phyloP scores from a whole-genome alignment of 2,797 vertebrate species.

The Atherinosoma microstoma region DNA sequence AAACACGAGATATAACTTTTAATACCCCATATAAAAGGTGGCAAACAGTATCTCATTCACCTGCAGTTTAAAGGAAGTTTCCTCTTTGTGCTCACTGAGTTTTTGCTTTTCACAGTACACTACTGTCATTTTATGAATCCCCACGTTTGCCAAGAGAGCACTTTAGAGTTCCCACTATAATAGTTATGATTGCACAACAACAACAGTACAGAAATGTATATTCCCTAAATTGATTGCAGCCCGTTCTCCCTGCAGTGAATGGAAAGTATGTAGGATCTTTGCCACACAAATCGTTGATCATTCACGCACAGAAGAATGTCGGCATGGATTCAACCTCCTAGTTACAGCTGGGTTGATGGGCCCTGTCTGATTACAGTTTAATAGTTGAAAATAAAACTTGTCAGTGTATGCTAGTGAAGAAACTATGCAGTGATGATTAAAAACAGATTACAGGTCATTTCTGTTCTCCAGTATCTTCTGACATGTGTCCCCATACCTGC shows the following conservation, averaged over 20 bases:
- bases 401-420: not conserved
- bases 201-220: not conserved
- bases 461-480: not conserved
- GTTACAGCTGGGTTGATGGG: constrained; percentile 4
- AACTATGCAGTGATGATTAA: not conserved
- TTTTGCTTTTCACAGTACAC: too few relatives aligned
- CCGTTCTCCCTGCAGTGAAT: not conserved
- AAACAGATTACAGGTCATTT: not conserved
- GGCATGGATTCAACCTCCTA: constrained; percentile 3
- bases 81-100: not conserved
- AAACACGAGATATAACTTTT: constrained; percentile 11
- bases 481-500: not conserved
- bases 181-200: constrained; percentile 10
- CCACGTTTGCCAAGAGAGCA: not conserved
- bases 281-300: not conserved
- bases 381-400: not conserved
- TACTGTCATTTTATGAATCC: constrained; percentile 6
- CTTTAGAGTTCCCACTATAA: constrained; percentile 6
- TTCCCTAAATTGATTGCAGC: not conserved
- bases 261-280: constrained; percentile 7
- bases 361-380: not conserved
- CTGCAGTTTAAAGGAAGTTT: constrained; percentile 9
- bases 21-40: constrained; percentile 11
- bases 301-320: not conserved
- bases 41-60: constrained; percentile 17